phyloP scores from a whole-genome alignment of 2,888 invertebrate genomes.

The Tupiocoris notatus region DNA sequence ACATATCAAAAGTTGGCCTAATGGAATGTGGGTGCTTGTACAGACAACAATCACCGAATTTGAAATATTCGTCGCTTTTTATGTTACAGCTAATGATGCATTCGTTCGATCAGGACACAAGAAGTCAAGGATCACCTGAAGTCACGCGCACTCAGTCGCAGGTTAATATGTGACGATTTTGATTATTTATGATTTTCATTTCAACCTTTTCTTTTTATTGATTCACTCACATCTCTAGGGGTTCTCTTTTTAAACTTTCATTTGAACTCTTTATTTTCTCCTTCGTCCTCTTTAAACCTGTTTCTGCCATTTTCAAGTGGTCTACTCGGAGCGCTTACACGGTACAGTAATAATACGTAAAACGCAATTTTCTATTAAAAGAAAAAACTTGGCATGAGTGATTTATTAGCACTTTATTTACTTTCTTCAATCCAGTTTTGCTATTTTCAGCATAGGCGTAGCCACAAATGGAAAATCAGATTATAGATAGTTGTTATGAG shows the following conservation, averaged over 20 bases:
- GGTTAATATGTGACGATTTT: too few species aligned
- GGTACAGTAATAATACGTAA: slow-evolving; percentile 19
- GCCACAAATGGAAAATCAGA: too few species aligned
- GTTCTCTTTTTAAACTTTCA: too few species aligned
- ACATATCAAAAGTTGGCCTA: too few species aligned
- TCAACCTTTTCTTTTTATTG: neutral
- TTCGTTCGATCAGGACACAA: slow-evolving; percentile 70
- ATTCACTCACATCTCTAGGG: neutral
- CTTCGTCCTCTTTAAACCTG: neutral
- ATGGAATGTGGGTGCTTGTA: too few species aligned
- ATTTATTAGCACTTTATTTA: too few species aligned
- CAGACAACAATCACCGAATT: too few species aligned
- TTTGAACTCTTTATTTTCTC: neutral
- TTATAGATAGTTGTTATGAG: too few species aligned
- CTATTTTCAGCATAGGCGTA: too few species aligned
- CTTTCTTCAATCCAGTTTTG: too few species aligned
- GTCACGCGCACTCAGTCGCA: slow-evolving; percentile 50
- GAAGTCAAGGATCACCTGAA: slow-evolving; percentile 51
- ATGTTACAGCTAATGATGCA: slow-evolving; percentile 66
- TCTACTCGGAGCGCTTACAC: slow-evolving; percentile 37
- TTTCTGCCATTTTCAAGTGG: slow-evolving; percentile 21
- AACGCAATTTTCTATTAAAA: too few species aligned
- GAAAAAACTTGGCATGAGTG: too few species aligned
- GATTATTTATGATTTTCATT: neutral
- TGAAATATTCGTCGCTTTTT: neutral